phyloP scores from a whole-genome alignment of 2,113 vertebrate genomes.

The Arothron firmamentum region DNA sequence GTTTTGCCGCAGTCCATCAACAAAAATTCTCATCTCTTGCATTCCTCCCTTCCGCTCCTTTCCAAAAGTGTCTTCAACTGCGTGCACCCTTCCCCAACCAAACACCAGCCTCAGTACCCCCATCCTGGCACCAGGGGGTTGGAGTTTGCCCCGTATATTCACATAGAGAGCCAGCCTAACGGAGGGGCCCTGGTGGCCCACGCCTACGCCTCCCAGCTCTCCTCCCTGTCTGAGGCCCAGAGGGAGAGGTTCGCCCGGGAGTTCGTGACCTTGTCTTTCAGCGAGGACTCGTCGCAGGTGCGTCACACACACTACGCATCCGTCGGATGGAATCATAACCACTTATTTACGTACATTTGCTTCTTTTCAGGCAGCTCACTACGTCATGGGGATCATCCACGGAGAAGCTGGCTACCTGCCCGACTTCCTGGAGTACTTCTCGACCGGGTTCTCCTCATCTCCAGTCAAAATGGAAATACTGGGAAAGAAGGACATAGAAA shows the following conservation, averaged over 20 bases:
- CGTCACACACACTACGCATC: background rate
- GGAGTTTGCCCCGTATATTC: conserved; percentile 90
- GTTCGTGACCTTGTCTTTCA: conserved; percentile 90
- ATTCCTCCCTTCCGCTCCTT: conserved; percentile 15
- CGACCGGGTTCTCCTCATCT: conserved; percentile 91
- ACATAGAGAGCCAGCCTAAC: conserved; percentile 95
- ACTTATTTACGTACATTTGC: background rate
- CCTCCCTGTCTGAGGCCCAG: conserved; percentile 84
- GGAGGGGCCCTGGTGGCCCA: conserved; percentile 93
- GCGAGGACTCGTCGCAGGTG: conserved; percentile 84
- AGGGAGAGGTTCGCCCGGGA: conserved; percentile 93
- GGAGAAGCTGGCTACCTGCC: conserved; percentile 94
- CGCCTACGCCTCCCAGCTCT: conserved; percentile 91
- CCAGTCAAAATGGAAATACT: conserved; percentile 99
- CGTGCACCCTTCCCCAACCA: conserved; percentile 62
- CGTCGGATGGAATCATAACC: background rate
- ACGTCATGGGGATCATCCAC: conserved; percentile 95
- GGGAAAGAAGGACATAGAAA: conserved; percentile 99
- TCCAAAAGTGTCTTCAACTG: conserved; percentile 26
- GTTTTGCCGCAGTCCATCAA: conserved; percentile 61
- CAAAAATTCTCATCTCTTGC: conserved; percentile 39
- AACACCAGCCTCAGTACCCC: conserved; percentile 9
- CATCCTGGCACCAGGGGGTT: conserved; percentile 80
- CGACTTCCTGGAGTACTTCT: conserved; percentile 99
- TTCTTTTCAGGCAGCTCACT: conserved; percentile 81